These are phyloP conservation scores for Dioctria linearis DNA, from an alignment of 2,888 invertebrate species.

Conservation along the genomic window DNA sequence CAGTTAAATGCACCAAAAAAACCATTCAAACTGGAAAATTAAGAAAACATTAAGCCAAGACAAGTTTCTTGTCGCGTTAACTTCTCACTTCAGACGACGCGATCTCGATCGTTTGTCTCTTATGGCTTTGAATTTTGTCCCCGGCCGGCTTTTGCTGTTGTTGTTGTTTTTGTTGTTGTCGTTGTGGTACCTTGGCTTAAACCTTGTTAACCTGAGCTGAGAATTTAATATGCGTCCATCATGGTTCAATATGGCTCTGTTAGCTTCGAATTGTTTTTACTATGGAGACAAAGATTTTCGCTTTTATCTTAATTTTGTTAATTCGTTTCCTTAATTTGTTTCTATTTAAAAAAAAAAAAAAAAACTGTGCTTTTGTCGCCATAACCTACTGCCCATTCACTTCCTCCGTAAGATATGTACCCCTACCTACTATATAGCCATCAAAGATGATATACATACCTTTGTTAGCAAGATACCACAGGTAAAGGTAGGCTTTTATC, in stretches of 20 bases:
- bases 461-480: background rate
- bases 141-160: background rate
- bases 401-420: background rate
- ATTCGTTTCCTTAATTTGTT: conserved; percentile 54
- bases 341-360: background rate
- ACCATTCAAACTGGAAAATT: conserved; percentile 42
- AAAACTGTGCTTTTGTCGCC: conserved; percentile 26
- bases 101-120: background rate
- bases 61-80: conserved; percentile 45
- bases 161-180: no score
- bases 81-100: conserved; percentile 35
- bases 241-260: conserved; percentile 24
- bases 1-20: conserved; percentile 44
- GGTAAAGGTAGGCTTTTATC: background rate
- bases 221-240: conserved; percentile 31
- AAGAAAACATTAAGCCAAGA: conserved; percentile 46
- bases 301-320: conserved; percentile 51
- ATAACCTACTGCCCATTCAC: background rate
- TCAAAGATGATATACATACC: no score
- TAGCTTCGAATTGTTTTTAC: conserved; percentile 14
- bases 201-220: background rate
- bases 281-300: conserved; percentile 32
- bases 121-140: background rate
- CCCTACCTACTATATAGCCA: no score
- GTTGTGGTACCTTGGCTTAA: no score